These are phyloP conservation scores for Halcyon chelicuti DNA, from an alignment of 2,797 vertebrate genomes.

Conservation along the genomic window DNA sequence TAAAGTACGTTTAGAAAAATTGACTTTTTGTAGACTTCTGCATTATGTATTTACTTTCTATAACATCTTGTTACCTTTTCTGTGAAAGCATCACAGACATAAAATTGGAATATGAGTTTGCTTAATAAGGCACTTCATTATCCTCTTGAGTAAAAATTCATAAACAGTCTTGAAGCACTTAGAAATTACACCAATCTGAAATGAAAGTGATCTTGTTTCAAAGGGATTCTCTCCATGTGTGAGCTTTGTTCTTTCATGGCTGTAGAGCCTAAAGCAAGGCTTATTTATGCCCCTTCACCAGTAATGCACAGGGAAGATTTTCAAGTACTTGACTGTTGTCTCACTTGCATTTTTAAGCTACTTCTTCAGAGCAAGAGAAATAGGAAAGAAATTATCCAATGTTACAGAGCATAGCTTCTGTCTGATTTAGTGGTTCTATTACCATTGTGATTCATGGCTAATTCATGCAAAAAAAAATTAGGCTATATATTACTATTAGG, in stretches of 20 bases:
- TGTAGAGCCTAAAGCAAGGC: neutral
- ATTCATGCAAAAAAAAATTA: conserved; percentile 34
- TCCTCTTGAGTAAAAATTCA: neutral
- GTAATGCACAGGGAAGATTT: neutral
- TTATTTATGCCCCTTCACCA: neutral
- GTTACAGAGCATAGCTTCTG: neutral
- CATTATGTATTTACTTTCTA: neutral
- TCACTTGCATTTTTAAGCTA: conserved; percentile 14
- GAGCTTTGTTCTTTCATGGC: neutral
- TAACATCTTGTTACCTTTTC: neutral
- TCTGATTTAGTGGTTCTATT: conserved; percentile 43
- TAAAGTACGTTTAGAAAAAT: neutral
- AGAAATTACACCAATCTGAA: neutral
- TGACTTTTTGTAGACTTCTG: neutral
- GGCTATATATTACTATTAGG: conserved; percentile 56
- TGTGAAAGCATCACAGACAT: neutral
- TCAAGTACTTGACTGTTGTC: neutral
- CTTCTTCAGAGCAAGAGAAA: conserved; percentile 38
- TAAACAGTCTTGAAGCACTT: neutral
- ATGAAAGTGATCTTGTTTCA: neutral
- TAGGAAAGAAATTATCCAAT: neutral
- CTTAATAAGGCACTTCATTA: neutral
- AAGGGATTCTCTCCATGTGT: neutral
- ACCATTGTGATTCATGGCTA: conserved; percentile 47
- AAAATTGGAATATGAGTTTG: neutral